Conservation (phyloP, 2,888 invertebrate species). For the Euphydryas editha region DNA sequence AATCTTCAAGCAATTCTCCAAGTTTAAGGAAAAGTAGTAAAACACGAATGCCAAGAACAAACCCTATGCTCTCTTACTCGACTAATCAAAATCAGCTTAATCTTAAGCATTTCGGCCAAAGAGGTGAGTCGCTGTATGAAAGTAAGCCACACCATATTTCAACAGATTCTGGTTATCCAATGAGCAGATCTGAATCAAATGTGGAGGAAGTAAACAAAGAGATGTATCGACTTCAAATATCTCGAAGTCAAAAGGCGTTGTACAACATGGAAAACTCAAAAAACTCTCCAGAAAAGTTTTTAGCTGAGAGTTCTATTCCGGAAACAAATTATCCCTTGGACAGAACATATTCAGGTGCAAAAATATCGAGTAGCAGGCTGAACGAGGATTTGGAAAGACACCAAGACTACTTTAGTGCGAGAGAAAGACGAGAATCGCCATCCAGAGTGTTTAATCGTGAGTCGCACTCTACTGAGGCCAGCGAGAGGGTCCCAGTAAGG, state of each 20-base stretch:
- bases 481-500: slow-evolving; percentile 66
- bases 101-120: slow-evolving; percentile 78
- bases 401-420: slow-evolving; percentile 66
- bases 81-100: slow-evolving; percentile 77
- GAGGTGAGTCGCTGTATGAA: slow-evolving; percentile 75
- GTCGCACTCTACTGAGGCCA: slow-evolving; percentile 71
- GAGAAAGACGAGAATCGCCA: slow-evolving; percentile 70
- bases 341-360: slow-evolving; percentile 75
- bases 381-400: slow-evolving; percentile 78
- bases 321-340: slow-evolving; percentile 79
- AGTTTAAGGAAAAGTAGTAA: slow-evolving; percentile 80
- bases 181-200: slow-evolving; percentile 79
- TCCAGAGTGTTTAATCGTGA: slow-evolving; percentile 65
- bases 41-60: slow-evolving; percentile 83
- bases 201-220: slow-evolving; percentile 82
- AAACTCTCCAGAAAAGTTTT: slow-evolving; percentile 69
- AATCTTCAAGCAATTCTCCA: slow-evolving; percentile 77
- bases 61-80: slow-evolving; percentile 83
- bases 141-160: slow-evolving; percentile 78
- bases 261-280: slow-evolving; percentile 78
- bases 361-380: slow-evolving; percentile 73
- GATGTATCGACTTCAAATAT: slow-evolving; percentile 80
- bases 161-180: slow-evolving; percentile 74
- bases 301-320: slow-evolving; percentile 67
- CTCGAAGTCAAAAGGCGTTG: slow-evolving; percentile 77